Base-by-base conservation (phyloP, 2,888 invertebrate species). In the Octodonta nipae region DNA sequence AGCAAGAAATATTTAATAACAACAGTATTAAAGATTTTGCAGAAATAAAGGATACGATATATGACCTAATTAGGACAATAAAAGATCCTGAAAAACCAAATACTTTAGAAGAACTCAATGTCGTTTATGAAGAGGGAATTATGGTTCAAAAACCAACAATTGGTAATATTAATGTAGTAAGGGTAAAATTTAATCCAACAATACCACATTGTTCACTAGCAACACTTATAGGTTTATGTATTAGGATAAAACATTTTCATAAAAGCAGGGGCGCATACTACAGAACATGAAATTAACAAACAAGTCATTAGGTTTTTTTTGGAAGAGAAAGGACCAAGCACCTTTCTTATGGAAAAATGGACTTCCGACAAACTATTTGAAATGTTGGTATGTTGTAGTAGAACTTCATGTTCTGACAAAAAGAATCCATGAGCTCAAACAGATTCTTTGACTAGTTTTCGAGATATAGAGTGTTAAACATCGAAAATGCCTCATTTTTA, bases 141-240 rank as follows among this genome's bases (percentile, higher is more conserved):
- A 55, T 62, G 47, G 73, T 78, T 16, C 69, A 72, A 55, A 67
- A 70, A 25, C 70, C 73, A 1, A 75, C 75, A 1, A 69, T 73
- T 24, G 75, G 74, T 31, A 73, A 79, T 54, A 74, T 78, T 20
- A 65, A 62, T 36, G 71, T 80, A 20, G 73, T 91, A 25, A 67
- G 78, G 44, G 79, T 93, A 15, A 85, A 87, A 59, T 91, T 92
- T 55, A 88, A 87, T 62, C 93, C 93, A 4, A 93, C 92, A 12
- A 87, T 93, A 41, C 89, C 92, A 5, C 92, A 93, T 56, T 93
- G 92, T 57, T 88, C 87, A 10, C 64, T 93, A 45, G 92, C 93
- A n/a, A 91, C 92, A 3, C 67, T 93, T n/a, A 93, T 93, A 52
- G 93, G 91, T 8, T 67, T 93, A 17, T 89, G 91, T 51, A 82